Evolutionary conservation across 2,113 vertebrate genomes (phyloP), one percentile per base, ranked within the genome.

Genomic region (Seriola rivoliana): DNA sequence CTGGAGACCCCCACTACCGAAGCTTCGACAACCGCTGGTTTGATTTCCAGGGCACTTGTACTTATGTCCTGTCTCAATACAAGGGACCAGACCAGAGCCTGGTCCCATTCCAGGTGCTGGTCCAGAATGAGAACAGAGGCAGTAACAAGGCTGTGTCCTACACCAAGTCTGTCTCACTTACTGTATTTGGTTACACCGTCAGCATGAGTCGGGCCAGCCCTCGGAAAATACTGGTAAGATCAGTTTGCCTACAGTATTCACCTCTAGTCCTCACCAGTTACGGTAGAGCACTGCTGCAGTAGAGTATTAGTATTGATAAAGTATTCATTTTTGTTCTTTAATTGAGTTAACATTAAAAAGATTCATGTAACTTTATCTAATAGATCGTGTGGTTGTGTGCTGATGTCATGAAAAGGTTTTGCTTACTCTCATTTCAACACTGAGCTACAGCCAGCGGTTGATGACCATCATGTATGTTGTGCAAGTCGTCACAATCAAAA

Each of bases 1-100:
- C 19, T 1, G 84, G 84, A 52, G 84, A 86, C 69, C 79, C 79
- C 57, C 84, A 86, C 74, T 86, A 81, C 74, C 5, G 0, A 8
- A 70, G 12, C 79, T 77, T 86, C 34, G 84, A 86, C 58, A 44
- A 36, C 3, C 32, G 23, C n/a, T 14, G 69, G 1, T 86, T 78
- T 64, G 62, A 86, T 65, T 86, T 86, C 63, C 79, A 82, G 74
- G 84, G 84, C n/a, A 86, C 79, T 36, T 86, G 84, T 46, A 81
- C 32, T 13, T 86, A 86, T 42, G 8, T 73, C 44, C 69, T 86
- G 7, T 58, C 79, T 16, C 63, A 86, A 10, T 11, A 58, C 40
- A 38, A 57, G 13, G 48, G 17, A 17, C 23, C 64, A 32, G 40
- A 63, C 3, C 7, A 42, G 13, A 32, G 11, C 40, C 74, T 82